Percentiles rank a stretch among this genome's conserved stretches.
Conservation (phyloP, 64 coral and sea anemone species). For the Orbicella faveolata region DNA sequence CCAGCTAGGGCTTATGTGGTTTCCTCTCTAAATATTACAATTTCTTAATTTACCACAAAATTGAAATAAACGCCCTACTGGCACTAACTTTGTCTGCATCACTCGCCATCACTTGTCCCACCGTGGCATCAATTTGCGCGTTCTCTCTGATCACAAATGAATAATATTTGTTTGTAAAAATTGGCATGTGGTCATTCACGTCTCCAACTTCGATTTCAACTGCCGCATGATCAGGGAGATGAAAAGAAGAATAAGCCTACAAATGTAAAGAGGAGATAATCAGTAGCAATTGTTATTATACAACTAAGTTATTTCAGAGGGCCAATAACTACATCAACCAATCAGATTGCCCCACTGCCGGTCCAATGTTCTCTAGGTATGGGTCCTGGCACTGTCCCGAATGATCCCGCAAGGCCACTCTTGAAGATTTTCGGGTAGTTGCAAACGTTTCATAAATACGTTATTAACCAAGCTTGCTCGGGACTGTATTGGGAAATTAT, state of each 20-base stretch:
- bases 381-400: too few species aligned
- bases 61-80: background rate
- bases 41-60: background rate
- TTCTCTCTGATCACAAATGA: constrained; percentile 58
- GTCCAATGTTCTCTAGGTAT: too few species aligned
- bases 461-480: too few species aligned
- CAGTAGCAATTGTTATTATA: background rate
- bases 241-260: constrained; percentile 44
- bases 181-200: constrained; percentile 20
- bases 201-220: constrained; percentile 29
- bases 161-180: constrained; percentile 48
- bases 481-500: too few species aligned
- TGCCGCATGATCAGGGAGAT: constrained; percentile 39
- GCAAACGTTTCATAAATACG: too few species aligned
- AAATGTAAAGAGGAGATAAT: background rate
- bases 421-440: too few species aligned
- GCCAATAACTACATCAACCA: too few species aligned
- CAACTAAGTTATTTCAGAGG: too few species aligned
- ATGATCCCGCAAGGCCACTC: too few species aligned
- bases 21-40: too few species aligned
- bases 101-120: constrained; percentile 63
- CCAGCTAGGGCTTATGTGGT: too few species aligned
- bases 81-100: constrained; percentile 66
- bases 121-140: constrained; percentile 27
- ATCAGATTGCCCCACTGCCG: too few species aligned